Base-by-base conservation (phyloP, 1,140 invertebrate species). In the Brachionus rubens region DNA sequence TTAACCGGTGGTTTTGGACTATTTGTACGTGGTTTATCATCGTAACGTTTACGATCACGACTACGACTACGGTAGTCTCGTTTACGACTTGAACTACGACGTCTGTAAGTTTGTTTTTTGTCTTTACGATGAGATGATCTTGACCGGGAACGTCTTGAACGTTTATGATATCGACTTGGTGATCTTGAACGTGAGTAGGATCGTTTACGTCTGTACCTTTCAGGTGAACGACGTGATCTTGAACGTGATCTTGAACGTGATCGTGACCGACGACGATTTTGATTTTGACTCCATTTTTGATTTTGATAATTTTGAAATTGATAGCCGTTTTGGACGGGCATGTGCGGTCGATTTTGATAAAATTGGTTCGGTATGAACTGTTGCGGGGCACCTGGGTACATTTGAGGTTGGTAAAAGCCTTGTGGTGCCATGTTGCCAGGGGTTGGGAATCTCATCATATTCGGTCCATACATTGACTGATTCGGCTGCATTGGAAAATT, bases 401-500 rank as follows among this genome's bases (percentile, higher is more conserved):
- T 36, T 59, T 59, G 33, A 36, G 4, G 4, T 9, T 3, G 54
- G 7, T 59, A 59, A 28, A 59, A 59, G n/a, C 36, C 36, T 59
- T 59, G 54, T 3, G 14, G 28, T 3, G 30, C 9, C 4, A 59
- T 16, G 30, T 14, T 16, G 10, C 54, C 54, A 9, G 54, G 54
- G 9, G 26, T 2, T 16, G 54, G 54, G 19, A 36, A 59, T 16
- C 54, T 28, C 54, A 59, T 59, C 52, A 54, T 54, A n/a, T 54
- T 54, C 26, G 52, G 16, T 10, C 33, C 33, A n/a, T 28, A 54
- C 52, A 54, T 59, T 14, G 54, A 7, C 30, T 59, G 54, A n/a
- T n/a, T n/a, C 24, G 52, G 24, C 28, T 59, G 30, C 54, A 59
- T 59, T 28, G 54, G 4, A 59, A 59, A 59, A 33, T 16, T 59